Evolutionary conservation across 2,888 invertebrate species (phyloP), one percentile per base, ranked within the genome.

Genomic region (Pheosia gnoma): DNA sequence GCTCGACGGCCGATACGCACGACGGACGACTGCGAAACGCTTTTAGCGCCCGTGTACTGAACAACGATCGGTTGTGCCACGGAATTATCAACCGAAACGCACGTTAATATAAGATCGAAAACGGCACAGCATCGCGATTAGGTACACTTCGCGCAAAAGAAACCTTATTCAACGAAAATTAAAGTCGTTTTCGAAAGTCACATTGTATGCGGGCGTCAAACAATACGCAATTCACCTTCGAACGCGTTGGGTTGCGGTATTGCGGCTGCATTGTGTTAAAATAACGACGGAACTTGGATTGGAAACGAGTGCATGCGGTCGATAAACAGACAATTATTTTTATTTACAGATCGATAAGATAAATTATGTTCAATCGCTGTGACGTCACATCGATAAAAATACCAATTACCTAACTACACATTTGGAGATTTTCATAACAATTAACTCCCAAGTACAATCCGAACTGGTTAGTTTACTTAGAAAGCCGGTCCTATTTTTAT

Each of bases 141-240:
- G 61, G 69, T 71, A 71, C 68, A 79, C 78, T 80, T 78, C 75
- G 81, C 74, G 85, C 78, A 90, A 92, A 92, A 88, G 83, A 88
- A 88, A 90, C 92, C 90, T 90, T 92, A 92, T 85, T 83, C 79
- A 78, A 80, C 80, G 81, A 84, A 86, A 84, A 84, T 87, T 89
- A 90, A 88, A 90, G 90, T 87, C 84, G 85, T 88, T 90, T 92
- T 92, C 87, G 86, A 86, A 88, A 90, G 91, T 87, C 85, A 85
- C 85, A 86, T 82, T 82, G 88, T 79, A 90, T 88, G 87, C 92
- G 91, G 88, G 91, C 86, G 82, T 82, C 87, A 85, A 93, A 93
- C 93, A 93, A 93, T 93, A 92, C 92, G 92, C 92, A 93, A 93
- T 93, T 93, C 93, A 92, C 92, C 92, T 93, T 91, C 93, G 90